These are phyloP conservation scores for Aethes cnicana DNA, from an alignment of 2,888 invertebrate genomes.

Conservation along the genomic window DNA sequence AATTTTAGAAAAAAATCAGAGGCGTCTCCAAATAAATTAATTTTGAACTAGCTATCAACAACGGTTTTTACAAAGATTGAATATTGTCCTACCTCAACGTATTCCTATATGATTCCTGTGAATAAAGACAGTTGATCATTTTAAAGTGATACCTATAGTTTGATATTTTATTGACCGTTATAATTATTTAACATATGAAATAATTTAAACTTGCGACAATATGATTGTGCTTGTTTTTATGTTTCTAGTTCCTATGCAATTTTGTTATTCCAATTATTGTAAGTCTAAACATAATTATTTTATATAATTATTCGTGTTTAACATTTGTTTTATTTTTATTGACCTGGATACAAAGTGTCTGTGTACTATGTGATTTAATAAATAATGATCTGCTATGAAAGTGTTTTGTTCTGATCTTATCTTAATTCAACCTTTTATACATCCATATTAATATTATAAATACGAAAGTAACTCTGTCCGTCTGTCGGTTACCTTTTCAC, in stretches of 20 bases:
- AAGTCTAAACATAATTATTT: slow-evolving; percentile 4
- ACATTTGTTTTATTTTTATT: slow-evolving; percentile 11
- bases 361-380: slow-evolving; percentile 17
- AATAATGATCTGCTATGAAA: slow-evolving; percentile 3
- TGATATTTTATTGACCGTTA: slow-evolving; percentile 7
- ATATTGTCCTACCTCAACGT: slow-evolving; percentile 17
- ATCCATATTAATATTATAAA: no score
- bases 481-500: no score
- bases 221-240: slow-evolving; percentile 20
- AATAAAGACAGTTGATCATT: slow-evolving; percentile 2
- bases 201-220: slow-evolving; percentile 16
- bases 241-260: background rate
- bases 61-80: background rate
- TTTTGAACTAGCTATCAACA: no score
- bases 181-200: slow-evolving; percentile 1
- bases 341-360: slow-evolving; percentile 23
- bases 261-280: slow-evolving; percentile 2
- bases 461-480: no score
- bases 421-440: no score
- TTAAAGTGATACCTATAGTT: slow-evolving; percentile 5
- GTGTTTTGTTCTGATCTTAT: background rate
- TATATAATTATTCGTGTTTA: slow-evolving; percentile 13
- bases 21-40: no score
- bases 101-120: slow-evolving; percentile 9
- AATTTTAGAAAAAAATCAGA: no score